phyloP scores from a whole-genome alignment of 2,888 invertebrate species.

The Celastrina argiolus region DNA sequence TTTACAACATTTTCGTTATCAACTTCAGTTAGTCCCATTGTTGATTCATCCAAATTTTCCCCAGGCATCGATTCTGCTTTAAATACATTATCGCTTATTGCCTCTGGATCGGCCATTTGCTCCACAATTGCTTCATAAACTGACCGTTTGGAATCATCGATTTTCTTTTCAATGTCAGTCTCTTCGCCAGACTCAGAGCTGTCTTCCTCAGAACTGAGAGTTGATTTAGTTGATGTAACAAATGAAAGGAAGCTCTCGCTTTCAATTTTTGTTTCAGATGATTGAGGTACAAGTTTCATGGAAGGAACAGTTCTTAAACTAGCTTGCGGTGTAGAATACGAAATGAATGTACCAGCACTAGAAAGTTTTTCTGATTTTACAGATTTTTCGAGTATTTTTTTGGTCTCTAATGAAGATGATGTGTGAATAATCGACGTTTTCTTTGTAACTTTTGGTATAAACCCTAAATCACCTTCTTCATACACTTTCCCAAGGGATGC shows the following conservation, averaged over 20 bases:
- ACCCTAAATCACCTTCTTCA: slow-evolving; percentile 81
- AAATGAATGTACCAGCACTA: slow-evolving; percentile 37
- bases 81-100: background rate
- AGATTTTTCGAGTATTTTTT: slow-evolving; percentile 36
- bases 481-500: slow-evolving; percentile 77
- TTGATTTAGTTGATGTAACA: slow-evolving; percentile 53
- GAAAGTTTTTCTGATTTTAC: slow-evolving; percentile 37
- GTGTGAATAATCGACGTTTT: slow-evolving; percentile 44
- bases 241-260: slow-evolving; percentile 62
- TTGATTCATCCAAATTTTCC: background rate
- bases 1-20: background rate
- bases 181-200: slow-evolving; percentile 40
- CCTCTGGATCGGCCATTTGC: background rate
- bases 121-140: slow-evolving; percentile 53
- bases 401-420: slow-evolving; percentile 36
- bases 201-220: slow-evolving; percentile 34
- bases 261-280: slow-evolving; percentile 39
- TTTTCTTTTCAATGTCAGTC: slow-evolving; percentile 47
- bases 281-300: slow-evolving; percentile 46
- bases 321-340: slow-evolving; percentile 35
- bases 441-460: slow-evolving; percentile 71
- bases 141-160: slow-evolving; percentile 56
- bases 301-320: slow-evolving; percentile 64
- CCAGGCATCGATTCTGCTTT: background rate
- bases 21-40: background rate